A percentile compares a stretch with the other conserved stretches of the same genome.
Evolutionary conservation across 2,797 vertebrate genomes (phyloP).

Genomic region (Ctenosaura bakeri): DNA sequence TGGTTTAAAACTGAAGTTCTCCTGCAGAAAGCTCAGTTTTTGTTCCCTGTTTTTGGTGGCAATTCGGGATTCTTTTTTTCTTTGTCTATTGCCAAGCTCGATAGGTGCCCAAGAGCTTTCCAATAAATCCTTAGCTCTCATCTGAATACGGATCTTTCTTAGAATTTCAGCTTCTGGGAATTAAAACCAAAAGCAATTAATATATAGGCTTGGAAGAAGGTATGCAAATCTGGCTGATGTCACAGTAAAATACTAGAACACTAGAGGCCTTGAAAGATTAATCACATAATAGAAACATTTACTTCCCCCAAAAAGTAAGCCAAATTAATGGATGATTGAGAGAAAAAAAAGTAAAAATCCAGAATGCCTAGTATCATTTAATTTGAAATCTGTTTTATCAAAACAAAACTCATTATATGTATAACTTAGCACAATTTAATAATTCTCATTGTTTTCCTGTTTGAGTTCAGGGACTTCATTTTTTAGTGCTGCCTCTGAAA

Average conservation of each 20-base stretch:
- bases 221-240: conserved; percentile 30
- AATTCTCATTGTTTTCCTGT: neutral
- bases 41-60: conserved; percentile 83
- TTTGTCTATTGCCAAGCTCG: conserved; percentile 57
- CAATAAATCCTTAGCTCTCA: conserved; percentile 83
- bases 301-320: neutral
- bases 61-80: conserved; percentile 72
- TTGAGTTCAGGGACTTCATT: neutral
- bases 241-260: neutral
- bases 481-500: neutral
- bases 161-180: conserved; percentile 84
- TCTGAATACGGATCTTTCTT: conserved; percentile 83
- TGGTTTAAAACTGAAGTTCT: conserved; percentile 89
- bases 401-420: neutral
- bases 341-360: neutral
- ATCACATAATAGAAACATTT: neutral
- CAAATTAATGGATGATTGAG: neutral
- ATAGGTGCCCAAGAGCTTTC: conserved; percentile 76
- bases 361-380: neutral
- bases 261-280: neutral
- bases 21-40: conserved; percentile 87
- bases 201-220: conserved; percentile 33
- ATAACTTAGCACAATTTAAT: neutral
- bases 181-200: conserved; percentile 63
- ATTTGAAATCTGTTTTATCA: neutral